These are phyloP conservation scores for Maniola hyperantus DNA, from an alignment of 2,888 invertebrate species.

Conservation along the genomic window DNA sequence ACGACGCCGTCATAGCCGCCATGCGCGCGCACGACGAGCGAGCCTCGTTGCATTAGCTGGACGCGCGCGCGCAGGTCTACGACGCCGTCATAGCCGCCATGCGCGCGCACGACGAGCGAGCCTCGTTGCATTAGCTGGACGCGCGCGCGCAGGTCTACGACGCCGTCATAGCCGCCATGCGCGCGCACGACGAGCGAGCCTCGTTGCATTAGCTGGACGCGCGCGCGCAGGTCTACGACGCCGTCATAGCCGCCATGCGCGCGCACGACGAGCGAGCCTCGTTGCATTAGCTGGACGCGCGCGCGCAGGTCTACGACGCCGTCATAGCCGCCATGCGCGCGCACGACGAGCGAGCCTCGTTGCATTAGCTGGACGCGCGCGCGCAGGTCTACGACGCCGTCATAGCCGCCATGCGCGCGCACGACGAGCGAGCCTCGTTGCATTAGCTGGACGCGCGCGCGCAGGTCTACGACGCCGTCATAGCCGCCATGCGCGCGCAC, in stretches of 20 bases:
- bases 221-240: slow-evolving; percentile 78
- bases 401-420: slow-evolving; percentile 50
- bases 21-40: slow-evolving; percentile 52
- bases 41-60: no score
- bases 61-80: slow-evolving; percentile 80
- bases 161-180: slow-evolving; percentile 50
- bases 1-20: slow-evolving; percentile 51
- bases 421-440: neutral
- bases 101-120: slow-evolving; percentile 45
- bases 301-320: slow-evolving; percentile 76
- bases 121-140: no score
- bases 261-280: neutral
- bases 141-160: slow-evolving; percentile 81
- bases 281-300: no score
- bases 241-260: slow-evolving; percentile 50
- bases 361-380: no score
- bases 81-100: slow-evolving; percentile 52
- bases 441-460: slow-evolving; percentile 78
- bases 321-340: slow-evolving; percentile 50
- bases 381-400: slow-evolving; percentile 74
- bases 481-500: slow-evolving; percentile 50
- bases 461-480: slow-evolving; percentile 72
- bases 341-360: neutral
- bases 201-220: no score
- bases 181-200: neutral